These are phyloP conservation scores for Castor canadensis DNA, from an alignment of 2,113 vertebrate species.

Conservation along the genomic window DNA sequence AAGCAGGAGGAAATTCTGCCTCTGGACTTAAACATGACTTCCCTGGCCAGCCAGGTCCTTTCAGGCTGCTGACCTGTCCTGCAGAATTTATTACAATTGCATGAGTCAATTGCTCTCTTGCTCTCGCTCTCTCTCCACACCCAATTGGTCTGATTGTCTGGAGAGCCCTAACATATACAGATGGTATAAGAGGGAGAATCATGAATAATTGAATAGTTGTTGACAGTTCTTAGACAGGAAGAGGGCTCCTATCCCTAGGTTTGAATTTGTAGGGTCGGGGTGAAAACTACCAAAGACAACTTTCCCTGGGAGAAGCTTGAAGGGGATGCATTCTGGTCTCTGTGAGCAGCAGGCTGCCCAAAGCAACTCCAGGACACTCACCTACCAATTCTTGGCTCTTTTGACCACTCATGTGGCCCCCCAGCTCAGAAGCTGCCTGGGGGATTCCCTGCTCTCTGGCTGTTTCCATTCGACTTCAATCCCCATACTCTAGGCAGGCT, in stretches of 20 bases:
- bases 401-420: neutral
- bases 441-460: neutral
- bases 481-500: neutral
- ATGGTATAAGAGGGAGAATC: neutral
- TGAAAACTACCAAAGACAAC: neutral
- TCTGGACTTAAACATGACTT: neutral
- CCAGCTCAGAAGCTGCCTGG: neutral
- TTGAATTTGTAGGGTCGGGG: neutral
- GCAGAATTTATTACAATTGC: neutral
- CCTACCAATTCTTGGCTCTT: neutral
- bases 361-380: neutral
- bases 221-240: neutral
- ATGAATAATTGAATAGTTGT: neutral
- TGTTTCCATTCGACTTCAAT: rapidly evolving
- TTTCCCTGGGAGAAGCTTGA: rapidly evolving
- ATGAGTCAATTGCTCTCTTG: neutral
- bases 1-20: neutral
- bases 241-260: neutral
- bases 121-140: too few relatives aligned
- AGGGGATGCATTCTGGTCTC: neutral
- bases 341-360: neutral
- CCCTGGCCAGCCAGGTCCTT: neutral
- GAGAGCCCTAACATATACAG: neutral
- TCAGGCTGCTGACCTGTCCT: neutral
- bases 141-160: neutral